Percentiles rank a stretch among this genome's conserved stretches.
Evolutionary conservation across 2,113 vertebrate genomes (phyloP).

Genomic region (Seriola rivoliana): DNA sequence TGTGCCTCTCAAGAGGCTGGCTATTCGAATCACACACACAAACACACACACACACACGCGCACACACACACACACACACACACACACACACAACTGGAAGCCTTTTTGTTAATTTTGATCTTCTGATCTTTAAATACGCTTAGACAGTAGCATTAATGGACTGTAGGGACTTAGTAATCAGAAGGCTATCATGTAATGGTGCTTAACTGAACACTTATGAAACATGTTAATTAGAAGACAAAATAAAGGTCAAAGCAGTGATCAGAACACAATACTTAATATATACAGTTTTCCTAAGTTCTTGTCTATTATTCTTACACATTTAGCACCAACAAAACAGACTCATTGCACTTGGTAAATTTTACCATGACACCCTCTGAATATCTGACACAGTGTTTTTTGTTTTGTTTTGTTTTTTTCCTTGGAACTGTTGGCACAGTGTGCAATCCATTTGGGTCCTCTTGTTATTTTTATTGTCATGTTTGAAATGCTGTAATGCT

Average conservation of each 20-base stretch:
- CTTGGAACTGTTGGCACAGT: constrained; percentile 64
- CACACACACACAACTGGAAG: constrained; percentile 34
- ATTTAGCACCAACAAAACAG: constrained; percentile 13
- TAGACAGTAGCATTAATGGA: constrained; percentile 70
- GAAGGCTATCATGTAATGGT: constrained; percentile 59
- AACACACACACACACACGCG: neutral
- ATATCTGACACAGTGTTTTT: constrained; percentile 59
- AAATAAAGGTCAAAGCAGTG: constrained; percentile 64
- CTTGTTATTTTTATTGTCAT: constrained; percentile 84
- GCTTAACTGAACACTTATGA: constrained; percentile 54
- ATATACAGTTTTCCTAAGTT: constrained; percentile 16
- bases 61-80: too few relatives aligned
- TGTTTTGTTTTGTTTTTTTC: constrained; percentile 48
- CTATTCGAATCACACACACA: constrained; percentile 58
- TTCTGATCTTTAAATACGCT: constrained; percentile 77
- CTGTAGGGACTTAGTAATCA: constrained; percentile 65
- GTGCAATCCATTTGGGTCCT: constrained; percentile 74
- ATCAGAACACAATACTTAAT: constrained; percentile 27
- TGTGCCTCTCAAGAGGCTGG: constrained; percentile 77
- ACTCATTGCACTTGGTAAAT: constrained; percentile 5
- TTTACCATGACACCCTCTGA: constrained; percentile 42
- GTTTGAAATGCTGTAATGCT: constrained; percentile 82
- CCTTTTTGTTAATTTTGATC: constrained; percentile 73
- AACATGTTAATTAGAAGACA: constrained; percentile 65
- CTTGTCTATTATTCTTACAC: neutral